phyloP scores from a whole-genome alignment of 1,140 invertebrate genomes.

The Steinernema feltiae region DNA sequence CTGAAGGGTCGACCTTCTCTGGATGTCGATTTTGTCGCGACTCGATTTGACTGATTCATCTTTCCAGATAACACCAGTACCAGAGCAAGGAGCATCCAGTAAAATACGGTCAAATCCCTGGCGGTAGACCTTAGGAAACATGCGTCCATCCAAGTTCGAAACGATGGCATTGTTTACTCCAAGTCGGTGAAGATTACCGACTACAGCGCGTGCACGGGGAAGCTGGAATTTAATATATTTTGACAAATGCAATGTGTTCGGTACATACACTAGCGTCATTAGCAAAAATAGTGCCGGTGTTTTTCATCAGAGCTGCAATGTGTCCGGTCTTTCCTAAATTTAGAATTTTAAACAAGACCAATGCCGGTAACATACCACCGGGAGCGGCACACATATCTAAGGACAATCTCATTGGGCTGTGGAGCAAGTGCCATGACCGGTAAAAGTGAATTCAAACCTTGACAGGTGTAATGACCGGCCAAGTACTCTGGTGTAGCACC shows the following conservation, averaged over 20 bases:
- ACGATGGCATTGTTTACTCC: slow-evolving; percentile 90
- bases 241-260: not conserved
- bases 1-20: slow-evolving; percentile 78
- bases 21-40: slow-evolving; percentile 70
- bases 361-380: too few species aligned
- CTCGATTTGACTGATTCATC: slow-evolving; percentile 88
- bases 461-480: slow-evolving; percentile 94
- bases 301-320: slow-evolving; percentile 89
- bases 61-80: slow-evolving; percentile 96
- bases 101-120: slow-evolving; percentile 89
- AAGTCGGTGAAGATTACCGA: slow-evolving; percentile 91
- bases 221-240: slow-evolving; percentile 33
- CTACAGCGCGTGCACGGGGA: slow-evolving; percentile 76
- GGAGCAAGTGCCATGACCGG: slow-evolving; percentile 94
- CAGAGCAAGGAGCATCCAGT: slow-evolving; percentile 94
- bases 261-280: slow-evolving; percentile 77
- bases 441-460: slow-evolving; percentile 90
- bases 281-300: slow-evolving; percentile 90
- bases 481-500: slow-evolving; percentile 97
- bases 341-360: too few species aligned
- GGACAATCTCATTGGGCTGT: slow-evolving; percentile 85
- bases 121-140: slow-evolving; percentile 66
- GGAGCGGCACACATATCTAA: slow-evolving; percentile 96
- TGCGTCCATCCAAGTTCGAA: slow-evolving; percentile 78
- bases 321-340: slow-evolving; percentile 98